Evolutionary conservation across 64 coral and sea anemone species (phyloP).

Genomic region (Acropora yongei): DNA sequence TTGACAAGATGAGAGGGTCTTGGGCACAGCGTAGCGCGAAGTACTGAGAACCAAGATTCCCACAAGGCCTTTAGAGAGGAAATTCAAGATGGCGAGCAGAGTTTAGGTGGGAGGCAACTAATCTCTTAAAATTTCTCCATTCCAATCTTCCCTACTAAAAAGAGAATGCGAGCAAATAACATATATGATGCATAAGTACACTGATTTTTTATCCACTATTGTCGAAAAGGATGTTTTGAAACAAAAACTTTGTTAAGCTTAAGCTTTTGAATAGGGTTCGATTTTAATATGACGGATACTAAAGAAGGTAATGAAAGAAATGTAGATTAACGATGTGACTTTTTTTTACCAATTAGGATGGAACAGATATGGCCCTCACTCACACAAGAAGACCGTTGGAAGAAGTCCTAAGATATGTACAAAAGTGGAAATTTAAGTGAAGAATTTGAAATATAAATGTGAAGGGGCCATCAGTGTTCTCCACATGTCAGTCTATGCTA

Average conservation of each 20-base stretch:
- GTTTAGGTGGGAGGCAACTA: neutral
- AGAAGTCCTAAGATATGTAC: conserved; percentile 23
- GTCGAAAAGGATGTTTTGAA: too few species aligned
- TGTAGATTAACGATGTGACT: too few species aligned
- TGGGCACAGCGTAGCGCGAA: neutral
- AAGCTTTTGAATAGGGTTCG: too few species aligned
- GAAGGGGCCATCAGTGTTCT: conserved; percentile 9
- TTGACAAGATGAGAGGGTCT: too few species aligned
- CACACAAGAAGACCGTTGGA: conserved; percentile 20
- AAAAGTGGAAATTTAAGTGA: conserved; percentile 13
- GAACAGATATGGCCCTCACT: conserved; percentile 6
- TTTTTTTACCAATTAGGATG: neutral
- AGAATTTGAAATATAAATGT: conserved; percentile 38
- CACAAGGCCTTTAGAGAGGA: neutral
- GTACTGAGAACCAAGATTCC: neutral
- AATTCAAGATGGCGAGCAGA: conserved; percentile 2
- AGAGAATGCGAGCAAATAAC: neutral
- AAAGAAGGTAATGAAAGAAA: too few species aligned
- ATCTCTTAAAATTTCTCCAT: neutral
- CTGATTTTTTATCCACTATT: too few species aligned
- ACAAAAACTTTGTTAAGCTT: too few species aligned
- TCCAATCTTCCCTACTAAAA: neutral
- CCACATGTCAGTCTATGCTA: conserved; percentile 17
- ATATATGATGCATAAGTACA: neutral
- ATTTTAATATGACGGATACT: too few species aligned